phyloP scores from a whole-genome alignment of 2,113 vertebrate species.

The Hemicordylus capensis region DNA sequence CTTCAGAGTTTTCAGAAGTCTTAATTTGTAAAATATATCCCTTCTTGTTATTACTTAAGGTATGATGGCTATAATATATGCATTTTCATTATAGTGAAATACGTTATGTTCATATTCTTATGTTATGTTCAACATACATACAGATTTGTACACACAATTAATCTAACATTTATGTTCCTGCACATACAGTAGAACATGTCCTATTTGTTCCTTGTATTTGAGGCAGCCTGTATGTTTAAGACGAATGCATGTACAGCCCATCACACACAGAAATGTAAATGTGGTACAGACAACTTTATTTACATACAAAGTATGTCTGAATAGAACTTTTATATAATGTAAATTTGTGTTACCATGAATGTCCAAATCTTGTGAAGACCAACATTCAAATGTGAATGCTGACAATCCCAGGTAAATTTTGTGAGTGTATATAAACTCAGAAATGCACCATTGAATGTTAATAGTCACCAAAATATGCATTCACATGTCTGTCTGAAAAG shows the following conservation, averaged over 20 bases:
- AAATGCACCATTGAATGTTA: neutral
- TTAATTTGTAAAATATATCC: neutral
- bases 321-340: too few species aligned
- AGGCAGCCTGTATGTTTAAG: too few species aligned
- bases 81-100: neutral
- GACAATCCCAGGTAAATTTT: neutral
- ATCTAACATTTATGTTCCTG: too few species aligned
- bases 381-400: neutral
- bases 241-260: too few species aligned
- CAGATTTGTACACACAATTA: too few species aligned
- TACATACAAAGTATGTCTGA: too few species aligned
- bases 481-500: neutral
- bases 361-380: neutral
- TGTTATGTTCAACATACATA: too few species aligned
- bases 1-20: neutral
- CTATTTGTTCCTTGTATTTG: too few species aligned
- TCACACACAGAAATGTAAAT: neutral
- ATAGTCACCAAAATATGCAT: neutral
- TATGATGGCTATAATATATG: neutral
- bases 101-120: too few species aligned
- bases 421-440: neutral
- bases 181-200: too few species aligned
- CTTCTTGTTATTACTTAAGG: slow-evolving; percentile 21
- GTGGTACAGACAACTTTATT: neutral
- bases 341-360: neutral